These are phyloP conservation scores for Esox lucius DNA, from an alignment of 2,797 vertebrate species.

Conservation along the genomic window DNA sequence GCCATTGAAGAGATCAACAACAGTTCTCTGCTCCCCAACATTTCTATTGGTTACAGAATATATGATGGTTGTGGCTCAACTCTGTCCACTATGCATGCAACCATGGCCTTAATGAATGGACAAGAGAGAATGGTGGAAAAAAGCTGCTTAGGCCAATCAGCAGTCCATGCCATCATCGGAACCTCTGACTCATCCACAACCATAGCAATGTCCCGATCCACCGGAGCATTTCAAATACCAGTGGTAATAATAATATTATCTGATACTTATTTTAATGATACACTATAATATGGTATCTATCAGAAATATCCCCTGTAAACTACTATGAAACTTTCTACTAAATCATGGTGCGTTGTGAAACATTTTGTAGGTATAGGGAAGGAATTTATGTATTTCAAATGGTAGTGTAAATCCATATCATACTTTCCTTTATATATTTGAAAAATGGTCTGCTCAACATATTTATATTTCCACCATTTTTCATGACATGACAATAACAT, in stretches of 20 bases:
- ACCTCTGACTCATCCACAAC: slow-evolving; percentile 76
- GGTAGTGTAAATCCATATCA: no score
- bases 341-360: no score
- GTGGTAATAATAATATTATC: slow-evolving; percentile 45
- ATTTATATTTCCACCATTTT: no score
- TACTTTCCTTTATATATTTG: no score
- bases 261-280: not conserved
- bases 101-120: slow-evolving; percentile 71
- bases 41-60: slow-evolving; percentile 59
- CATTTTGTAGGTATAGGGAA: no score
- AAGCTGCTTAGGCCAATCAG: slow-evolving; percentile 58
- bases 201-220: slow-evolving; percentile 69
- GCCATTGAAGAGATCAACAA: slow-evolving; percentile 62
- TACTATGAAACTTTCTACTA: no score
- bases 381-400: no score
- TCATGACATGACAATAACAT: no score
- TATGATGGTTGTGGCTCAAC: slow-evolving; percentile 71
- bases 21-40: slow-evolving; percentile 50
- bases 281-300: not conserved
- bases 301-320: no score
- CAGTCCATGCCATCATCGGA: slow-evolving; percentile 59
- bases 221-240: slow-evolving; percentile 63
- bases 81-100: slow-evolving; percentile 61
- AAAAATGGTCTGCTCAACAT: no score
- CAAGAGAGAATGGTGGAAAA: slow-evolving; percentile 45